phyloP scores from a whole-genome alignment of 92 coral and sea anemone genomes.

The Palythoa grandiflora region DNA sequence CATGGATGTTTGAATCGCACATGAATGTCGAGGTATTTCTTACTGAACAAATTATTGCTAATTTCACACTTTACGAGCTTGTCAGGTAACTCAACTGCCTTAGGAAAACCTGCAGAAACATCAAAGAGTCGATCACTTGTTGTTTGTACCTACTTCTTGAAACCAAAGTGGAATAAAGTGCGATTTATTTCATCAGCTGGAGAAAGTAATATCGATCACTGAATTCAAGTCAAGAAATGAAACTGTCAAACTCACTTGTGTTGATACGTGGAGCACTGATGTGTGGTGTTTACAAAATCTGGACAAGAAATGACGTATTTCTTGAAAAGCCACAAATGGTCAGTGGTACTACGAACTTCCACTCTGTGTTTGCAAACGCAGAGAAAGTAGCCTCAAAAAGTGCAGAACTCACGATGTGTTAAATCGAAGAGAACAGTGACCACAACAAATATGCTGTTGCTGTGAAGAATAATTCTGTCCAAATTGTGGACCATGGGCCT shows the following conservation, averaged over 20 bases:
- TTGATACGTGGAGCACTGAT: conserved; percentile 8
- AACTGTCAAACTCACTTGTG: conserved; percentile 29
- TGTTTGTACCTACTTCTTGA: conserved; percentile 39
- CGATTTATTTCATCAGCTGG: conserved; percentile 44
- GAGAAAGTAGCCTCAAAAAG: background rate
- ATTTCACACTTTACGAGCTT: conserved; percentile 50
- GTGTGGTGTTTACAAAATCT: background rate
- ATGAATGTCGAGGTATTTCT: conserved; percentile 58
- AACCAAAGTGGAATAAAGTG: conserved; percentile 55
- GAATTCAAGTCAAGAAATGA: too few relatives aligned
- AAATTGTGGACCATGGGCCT: conserved; percentile 57
- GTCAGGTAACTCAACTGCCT: conserved; percentile 41
- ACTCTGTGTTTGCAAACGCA: background rate
- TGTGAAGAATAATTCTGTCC: conserved; percentile 49
- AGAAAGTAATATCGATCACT: background rate
- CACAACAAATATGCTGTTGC: conserved; percentile 36
- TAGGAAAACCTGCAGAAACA: conserved; percentile 53
- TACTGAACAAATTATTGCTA: conserved; percentile 42
- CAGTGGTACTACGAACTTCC: background rate
- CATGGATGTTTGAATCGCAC: conserved; percentile 62
- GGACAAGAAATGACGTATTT: conserved; percentile 50
- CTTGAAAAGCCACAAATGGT: conserved; percentile 40
- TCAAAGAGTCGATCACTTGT: conserved; percentile 23
- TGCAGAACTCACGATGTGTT: conserved; percentile 46
- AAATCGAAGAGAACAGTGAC: conserved; percentile 55